Percentiles rank a stretch among this genome's conserved stretches.
Conservation (phyloP, 92 coral and sea anemone genomes). For the Zoanthus solanderi region DNA sequence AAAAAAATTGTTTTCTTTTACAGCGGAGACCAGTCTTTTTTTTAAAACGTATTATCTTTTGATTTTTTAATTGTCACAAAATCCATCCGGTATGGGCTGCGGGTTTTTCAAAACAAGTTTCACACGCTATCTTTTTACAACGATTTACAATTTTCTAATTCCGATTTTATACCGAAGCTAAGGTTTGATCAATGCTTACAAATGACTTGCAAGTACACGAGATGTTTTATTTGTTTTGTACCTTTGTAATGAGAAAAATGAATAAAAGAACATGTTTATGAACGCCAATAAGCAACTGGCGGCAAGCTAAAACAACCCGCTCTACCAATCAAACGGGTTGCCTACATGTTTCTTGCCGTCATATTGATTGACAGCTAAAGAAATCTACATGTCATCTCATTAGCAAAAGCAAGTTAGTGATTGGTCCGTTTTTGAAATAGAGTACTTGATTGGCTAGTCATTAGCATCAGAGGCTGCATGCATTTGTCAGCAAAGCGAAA, state of each 20-base stretch:
- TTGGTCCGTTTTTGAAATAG: constrained; percentile 20
- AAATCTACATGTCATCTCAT: constrained; percentile 40
- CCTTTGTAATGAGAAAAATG: background rate
- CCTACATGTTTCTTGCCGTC: constrained; percentile 32
- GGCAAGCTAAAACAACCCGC: constrained; percentile 25
- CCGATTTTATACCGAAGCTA: background rate
- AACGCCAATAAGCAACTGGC: constrained; percentile 30
- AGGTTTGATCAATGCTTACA: background rate
- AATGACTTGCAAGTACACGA: background rate
- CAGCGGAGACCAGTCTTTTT: too few species aligned
- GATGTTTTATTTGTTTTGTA: background rate
- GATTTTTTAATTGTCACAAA: too few species aligned
- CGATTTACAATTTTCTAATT: background rate
- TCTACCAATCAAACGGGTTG: constrained; percentile 22
- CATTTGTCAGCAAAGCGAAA: constrained; percentile 57
- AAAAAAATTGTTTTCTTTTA: too few species aligned
- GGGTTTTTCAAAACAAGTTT: background rate
- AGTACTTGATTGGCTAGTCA: constrained; percentile 44
- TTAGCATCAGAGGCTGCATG: constrained; percentile 45
- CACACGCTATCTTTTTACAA: background rate
- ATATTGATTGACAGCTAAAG: constrained; percentile 33
- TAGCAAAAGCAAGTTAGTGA: background rate
- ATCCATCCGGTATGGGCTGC: background rate
- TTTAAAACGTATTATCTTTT: too few species aligned
- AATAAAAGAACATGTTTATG: constrained; percentile 13